phyloP scores from a whole-genome alignment of 2,113 vertebrate species.

The Numida meleagris region DNA sequence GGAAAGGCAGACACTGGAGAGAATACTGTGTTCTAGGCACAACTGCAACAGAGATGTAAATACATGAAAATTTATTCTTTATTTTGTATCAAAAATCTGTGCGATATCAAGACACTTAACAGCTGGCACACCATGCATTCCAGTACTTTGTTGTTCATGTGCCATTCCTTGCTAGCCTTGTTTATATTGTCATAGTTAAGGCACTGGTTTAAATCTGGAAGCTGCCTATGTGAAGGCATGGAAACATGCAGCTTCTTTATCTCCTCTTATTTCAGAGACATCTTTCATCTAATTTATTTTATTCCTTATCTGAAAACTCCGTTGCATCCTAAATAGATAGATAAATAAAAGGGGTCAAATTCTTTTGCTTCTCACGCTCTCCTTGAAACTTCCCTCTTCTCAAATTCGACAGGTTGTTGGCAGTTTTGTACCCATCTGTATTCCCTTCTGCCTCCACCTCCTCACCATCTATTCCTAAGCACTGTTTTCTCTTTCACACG shows the following conservation, averaged over 20 bases:
- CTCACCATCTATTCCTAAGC: conserved; percentile 5
- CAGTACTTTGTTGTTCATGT: not conserved
- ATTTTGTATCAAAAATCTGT: not conserved
- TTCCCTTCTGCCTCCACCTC: conserved; percentile 35
- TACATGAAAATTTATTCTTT: not conserved
- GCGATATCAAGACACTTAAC: not conserved
- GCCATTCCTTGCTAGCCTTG: not conserved
- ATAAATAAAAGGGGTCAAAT: not conserved
- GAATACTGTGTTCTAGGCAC: not conserved
- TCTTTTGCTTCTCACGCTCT: not conserved
- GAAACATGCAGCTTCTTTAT: not conserved
- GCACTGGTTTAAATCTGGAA: not conserved
- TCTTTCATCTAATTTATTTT: not conserved
- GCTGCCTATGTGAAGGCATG: not conserved
- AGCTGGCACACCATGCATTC: not conserved
- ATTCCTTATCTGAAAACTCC: not conserved
- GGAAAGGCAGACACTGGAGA: not conserved
- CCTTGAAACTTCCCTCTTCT: not conserved
- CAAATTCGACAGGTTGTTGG: not conserved
- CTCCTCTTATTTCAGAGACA: not conserved
- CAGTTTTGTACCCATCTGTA: conserved; percentile 7
- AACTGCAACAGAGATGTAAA: not conserved
- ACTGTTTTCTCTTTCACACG: not conserved
- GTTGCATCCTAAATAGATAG: not conserved
- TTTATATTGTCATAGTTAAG: not conserved